phyloP scores from a whole-genome alignment of 2,888 invertebrate genomes.

The Cremastinae sp. region DNA sequence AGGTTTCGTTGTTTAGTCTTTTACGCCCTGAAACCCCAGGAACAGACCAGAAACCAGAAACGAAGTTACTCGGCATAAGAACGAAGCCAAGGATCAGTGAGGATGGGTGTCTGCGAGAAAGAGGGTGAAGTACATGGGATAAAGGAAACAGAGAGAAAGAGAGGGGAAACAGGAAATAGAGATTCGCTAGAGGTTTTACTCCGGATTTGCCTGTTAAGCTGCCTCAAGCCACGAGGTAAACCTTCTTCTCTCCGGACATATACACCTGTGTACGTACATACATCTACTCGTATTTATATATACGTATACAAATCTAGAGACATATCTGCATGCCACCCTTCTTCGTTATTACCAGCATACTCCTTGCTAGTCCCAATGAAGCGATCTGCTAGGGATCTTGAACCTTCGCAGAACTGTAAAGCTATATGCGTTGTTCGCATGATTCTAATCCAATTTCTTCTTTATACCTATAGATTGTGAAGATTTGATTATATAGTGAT shows the following conservation, averaged over 20 bases:
- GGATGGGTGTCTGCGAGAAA: slow-evolving; percentile 12
- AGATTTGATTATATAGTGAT: no score
- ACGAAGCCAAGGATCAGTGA: slow-evolving; percentile 41
- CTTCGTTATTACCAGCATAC: slow-evolving; percentile 26
- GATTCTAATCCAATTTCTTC: no score
- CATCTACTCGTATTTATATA: neutral
- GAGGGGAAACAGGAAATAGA: slow-evolving; percentile 69
- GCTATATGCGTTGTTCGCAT: no score
- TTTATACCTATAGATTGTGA: no score
- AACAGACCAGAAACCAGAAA: slow-evolving; percentile 41
- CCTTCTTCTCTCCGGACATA: slow-evolving; percentile 43
- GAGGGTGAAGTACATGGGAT: slow-evolving; percentile 49
- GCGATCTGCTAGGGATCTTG: slow-evolving; percentile 27
- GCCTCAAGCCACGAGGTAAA: slow-evolving; percentile 67
- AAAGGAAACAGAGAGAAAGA: slow-evolving; percentile 67
- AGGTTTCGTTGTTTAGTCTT: slow-evolving; percentile 28
- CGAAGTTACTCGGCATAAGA: slow-evolving; percentile 31
- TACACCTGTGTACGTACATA: slow-evolving; percentile 21
- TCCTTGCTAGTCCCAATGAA: slow-evolving; percentile 33
- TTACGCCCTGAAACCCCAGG: slow-evolving; percentile 37
- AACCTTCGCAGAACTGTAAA: slow-evolving; percentile 39
- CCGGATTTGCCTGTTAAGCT: slow-evolving; percentile 76
- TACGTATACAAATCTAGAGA: slow-evolving; percentile 12
- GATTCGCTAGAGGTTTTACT: slow-evolving; percentile 74
- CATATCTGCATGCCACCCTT: neutral